Base-by-base conservation (phyloP, 1,140 invertebrate species). In the Drosophila gunungcola region DNA sequence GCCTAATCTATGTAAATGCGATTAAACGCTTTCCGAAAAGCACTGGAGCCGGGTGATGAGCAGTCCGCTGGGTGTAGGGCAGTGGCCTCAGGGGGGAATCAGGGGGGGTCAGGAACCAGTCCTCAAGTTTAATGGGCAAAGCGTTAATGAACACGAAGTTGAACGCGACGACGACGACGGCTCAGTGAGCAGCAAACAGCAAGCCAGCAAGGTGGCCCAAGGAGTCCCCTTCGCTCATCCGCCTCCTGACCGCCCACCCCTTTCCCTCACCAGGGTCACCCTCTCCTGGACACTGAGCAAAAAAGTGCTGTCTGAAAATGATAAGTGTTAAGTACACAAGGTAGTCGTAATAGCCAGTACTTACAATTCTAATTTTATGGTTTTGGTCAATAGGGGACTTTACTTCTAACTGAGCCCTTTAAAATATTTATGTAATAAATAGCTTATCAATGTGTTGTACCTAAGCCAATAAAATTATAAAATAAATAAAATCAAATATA, bases 1-100 rank as follows among this genome's bases (percentile, higher is more conserved):
- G 80, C 84, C 83, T 88, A 88, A 88, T 88, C 83, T 88, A 88
- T 88, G 83, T 89, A 89, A 88, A 88, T 88, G 85, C 72, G 84
- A 88, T 89, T 89, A 89, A 88, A 80, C 84, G 83, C 69, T 88
- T 84, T 83, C 85, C 82, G 63, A 85, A 85, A 78, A 74, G 65
- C 80, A 65, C 76, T 12, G 38, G 34, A 46, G 13, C n/a, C 6
- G 36, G 42, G 9, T 2, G 29, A 0, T 2, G 21, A 13, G 46
- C 27, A 32, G 27, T 13, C 10, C 16, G 9, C 2, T 11, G 9
- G 13, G 7, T 9, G 6, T 3, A 41, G 16, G 25, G 12, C 0
- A 9, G 43, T 9, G 3, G 0, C 29, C 6, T 32, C 29, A 32
- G 32, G 10, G 12, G 34, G 13, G 12, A 39, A 2, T 6, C 6